Evolutionary conservation across 2,113 vertebrate genomes (phyloP), one percentile per base, ranked within the genome.

Genomic region (Triplophysa rosa): DNA sequence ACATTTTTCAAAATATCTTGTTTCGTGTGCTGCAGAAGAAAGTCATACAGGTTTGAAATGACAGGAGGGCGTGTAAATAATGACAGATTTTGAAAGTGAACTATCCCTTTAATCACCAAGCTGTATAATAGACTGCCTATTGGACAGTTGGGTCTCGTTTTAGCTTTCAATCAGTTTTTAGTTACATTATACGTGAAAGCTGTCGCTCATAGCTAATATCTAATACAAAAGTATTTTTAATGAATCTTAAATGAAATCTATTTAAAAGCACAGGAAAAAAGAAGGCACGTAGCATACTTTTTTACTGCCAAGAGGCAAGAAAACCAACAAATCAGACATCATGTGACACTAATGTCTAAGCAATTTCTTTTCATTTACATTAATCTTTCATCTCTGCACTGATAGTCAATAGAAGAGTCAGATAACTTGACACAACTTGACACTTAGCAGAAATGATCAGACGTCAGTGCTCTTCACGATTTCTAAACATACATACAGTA

Each of bases 151-250:
- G 16, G 23, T 52, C 47, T 47, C 19, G 45, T 69, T 69, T 69
- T 29, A 58, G 37, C 69, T 58, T 19, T 19, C 6, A 71, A 58
- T 37, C 29, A 37, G 19, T 33, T 19, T 58, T 58, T 71, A 29
- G 33, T 37, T 37, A 37, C 5, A 37, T 6, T 8, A 37, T 37
- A 37, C 49, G 16, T 72, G 29, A 21, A 40, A 59, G 54, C 69
- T 23, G 52, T 40, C 21, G 29, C 69, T 7, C 33, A 37, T 37
- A 7, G 33, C 6, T 58, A 56, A 14, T 0, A 69, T 52, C 45
- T 52, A 29, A 52, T 69, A 54, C 54, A 69, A 52, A 69, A 54
- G 47, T 69, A 13, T 62, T 19, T 74, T 74, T 74, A 74, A 62
- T 19, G 2, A 40, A 62, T 8, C 37, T 62, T 26, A 47, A 54